Conservation (phyloP, 1,140 invertebrate genomes). For the Eciton burchellii region DNA sequence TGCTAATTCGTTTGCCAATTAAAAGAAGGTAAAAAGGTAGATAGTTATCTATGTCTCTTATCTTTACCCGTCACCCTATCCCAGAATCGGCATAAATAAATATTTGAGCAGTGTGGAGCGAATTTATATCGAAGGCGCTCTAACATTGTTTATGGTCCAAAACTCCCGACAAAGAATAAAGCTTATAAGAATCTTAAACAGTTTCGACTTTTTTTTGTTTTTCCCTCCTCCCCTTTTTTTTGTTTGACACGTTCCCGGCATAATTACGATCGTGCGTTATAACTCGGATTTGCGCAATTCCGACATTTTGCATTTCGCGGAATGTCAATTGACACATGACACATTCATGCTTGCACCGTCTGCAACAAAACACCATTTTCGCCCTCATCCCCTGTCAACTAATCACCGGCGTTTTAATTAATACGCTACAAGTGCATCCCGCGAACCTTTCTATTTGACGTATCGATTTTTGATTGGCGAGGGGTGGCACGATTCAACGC, state of each 20-base stretch:
- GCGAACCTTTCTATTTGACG: constrained; percentile 55
- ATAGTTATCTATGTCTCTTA: too few species aligned
- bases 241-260: not conserved
- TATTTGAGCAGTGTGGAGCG: too few species aligned
- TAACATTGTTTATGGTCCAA: too few species aligned
- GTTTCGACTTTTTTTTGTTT: too few species aligned
- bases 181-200: too few species aligned
- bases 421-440: constrained; percentile 64
- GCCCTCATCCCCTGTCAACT: constrained; percentile 49
- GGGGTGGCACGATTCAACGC: constrained; percentile 28
- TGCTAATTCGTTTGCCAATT: too few species aligned
- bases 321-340: constrained; percentile 38
- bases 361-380: constrained; percentile 45
- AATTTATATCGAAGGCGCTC: too few species aligned
- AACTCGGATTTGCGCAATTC: not conserved
- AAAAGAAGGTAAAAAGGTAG: too few species aligned
- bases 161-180: too few species aligned
- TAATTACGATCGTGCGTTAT: not conserved
- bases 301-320: constrained; percentile 29
- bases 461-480: constrained; percentile 64
- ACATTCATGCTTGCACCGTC: constrained; percentile 39
- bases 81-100: too few species aligned
- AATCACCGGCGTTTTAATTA: constrained; percentile 69
- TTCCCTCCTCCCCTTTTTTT: too few species aligned
- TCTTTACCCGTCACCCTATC: too few species aligned